Conservation (phyloP, 1,140 invertebrate genomes). For the Saccostrea cuccullata region DNA sequence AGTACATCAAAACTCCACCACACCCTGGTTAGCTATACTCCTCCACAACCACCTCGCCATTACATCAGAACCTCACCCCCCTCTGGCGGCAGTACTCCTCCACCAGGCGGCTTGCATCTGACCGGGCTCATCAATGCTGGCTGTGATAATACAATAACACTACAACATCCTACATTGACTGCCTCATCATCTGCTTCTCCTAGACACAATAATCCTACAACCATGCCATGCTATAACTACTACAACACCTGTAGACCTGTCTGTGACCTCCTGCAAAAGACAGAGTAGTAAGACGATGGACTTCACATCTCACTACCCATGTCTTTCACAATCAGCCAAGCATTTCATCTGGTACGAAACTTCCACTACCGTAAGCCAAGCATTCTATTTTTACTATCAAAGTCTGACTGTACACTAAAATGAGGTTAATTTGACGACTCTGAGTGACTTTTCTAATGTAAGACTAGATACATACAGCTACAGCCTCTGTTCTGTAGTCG, state of each 20-base stretch:
- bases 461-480: slow-evolving; percentile 78
- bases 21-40: not conserved
- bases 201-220: not conserved
- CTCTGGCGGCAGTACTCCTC: not conserved
- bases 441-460: not conserved
- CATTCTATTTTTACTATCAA: not conserved
- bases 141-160: slow-evolving; percentile 87
- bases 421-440: not conserved
- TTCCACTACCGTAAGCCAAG: not conserved
- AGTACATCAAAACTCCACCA: not conserved
- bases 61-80: not conserved
- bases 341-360: not conserved
- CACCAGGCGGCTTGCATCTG: slow-evolving; percentile 8
- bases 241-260: not conserved
- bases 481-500: slow-evolving; percentile 81
- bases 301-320: slow-evolving; percentile 95
- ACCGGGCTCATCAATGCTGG: slow-evolving; percentile 93
- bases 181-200: slow-evolving; percentile 71
- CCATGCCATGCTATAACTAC: not conserved
- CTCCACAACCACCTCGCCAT: slow-evolving; percentile 71
- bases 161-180: slow-evolving; percentile 90
- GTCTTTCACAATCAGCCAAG: slow-evolving; percentile 86
- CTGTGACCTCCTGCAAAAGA: slow-evolving; percentile 84
- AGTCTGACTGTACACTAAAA: not conserved
- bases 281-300: slow-evolving; percentile 92